Evolutionary conservation across 2,888 invertebrate genomes (phyloP), one percentile per base, ranked within the genome.

Genomic region (Macroteleia sp.): DNA sequence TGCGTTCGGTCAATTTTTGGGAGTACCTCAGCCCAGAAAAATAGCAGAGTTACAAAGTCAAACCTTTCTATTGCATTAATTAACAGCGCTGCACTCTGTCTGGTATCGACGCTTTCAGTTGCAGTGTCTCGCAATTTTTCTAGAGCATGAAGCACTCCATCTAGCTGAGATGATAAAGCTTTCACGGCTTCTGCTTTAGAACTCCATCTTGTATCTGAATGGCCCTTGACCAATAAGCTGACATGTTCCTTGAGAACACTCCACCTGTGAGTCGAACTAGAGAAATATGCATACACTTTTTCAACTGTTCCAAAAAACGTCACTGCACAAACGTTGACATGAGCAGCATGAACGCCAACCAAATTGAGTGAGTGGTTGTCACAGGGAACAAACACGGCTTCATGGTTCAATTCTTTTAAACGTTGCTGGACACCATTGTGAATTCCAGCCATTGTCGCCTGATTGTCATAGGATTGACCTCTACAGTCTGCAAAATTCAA

Each of bases 231-330:
- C n/a, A n/a, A n/a, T n/a, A n/a, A n/a, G n/a, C n/a, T n/a, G n/a
- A n/a, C n/a, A n/a, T n/a, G n/a, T n/a, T n/a, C n/a, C n/a, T n/a
- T n/a, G n/a, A n/a, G n/a, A n/a, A n/a, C n/a, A n/a, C n/a, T n/a
- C n/a, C n/a, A n/a, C n/a, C n/a, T n/a, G n/a, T n/a, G n/a, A n/a
- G 56, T 77, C 6, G 66, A 66, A 14, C 9, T 22, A 4, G 48
- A 56, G 34, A 75, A 75, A 28, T 67, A 77, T 10, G 34, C 17
- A 34, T 36, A 71, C 17, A 57, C n/a, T 14, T 14, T 5, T 57
- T 74, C 32, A 14, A 74, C 32, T 9, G 36, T 74, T 42, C 52
- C 74, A 16, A 74, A 74, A 41, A 66, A 74, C 10, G 56, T 66
- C 14, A 28, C 19, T 28, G 41, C 14, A n/a, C n/a, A 4, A 10